A percentile compares a stretch with the other conserved stretches of the same genome.
Evolutionary conservation across 1,140 invertebrate genomes (phyloP).

Genomic region (Bathynomus jamesi): DNA sequence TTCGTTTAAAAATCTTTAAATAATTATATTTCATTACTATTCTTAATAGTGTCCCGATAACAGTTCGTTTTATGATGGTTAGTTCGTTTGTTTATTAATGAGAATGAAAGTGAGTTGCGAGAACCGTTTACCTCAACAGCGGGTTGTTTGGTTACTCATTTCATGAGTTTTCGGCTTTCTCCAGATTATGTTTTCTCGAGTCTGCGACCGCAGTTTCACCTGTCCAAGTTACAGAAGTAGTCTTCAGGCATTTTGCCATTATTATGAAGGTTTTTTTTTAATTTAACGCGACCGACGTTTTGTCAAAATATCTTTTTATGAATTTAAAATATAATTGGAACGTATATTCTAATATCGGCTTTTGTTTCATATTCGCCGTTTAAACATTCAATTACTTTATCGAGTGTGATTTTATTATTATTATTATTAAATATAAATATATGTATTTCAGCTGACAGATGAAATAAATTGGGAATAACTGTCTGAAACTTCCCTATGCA

Average conservation of each 20-base stretch:
- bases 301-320: background rate
- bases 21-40: background rate
- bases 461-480: background rate
- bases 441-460: too few species aligned
- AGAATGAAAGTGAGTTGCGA: background rate
- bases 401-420: too few species aligned
- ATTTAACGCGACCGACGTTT: background rate
- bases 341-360: too few species aligned
- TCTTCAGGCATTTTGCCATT: background rate
- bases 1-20: background rate
- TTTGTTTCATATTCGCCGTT: too few species aligned
- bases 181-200: background rate
- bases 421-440: too few species aligned
- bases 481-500: background rate
- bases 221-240: background rate
- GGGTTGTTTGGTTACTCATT: background rate
- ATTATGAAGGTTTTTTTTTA: background rate
- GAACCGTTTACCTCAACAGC: background rate
- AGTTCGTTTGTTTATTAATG: too few species aligned
- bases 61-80: too few species aligned
- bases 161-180: background rate
- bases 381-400: too few species aligned
- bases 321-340: background rate
- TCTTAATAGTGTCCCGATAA: too few species aligned
- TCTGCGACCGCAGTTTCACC: background rate